Conservation (phyloP, 1,140 invertebrate species). For the Plectrocnemia conspersa region DNA sequence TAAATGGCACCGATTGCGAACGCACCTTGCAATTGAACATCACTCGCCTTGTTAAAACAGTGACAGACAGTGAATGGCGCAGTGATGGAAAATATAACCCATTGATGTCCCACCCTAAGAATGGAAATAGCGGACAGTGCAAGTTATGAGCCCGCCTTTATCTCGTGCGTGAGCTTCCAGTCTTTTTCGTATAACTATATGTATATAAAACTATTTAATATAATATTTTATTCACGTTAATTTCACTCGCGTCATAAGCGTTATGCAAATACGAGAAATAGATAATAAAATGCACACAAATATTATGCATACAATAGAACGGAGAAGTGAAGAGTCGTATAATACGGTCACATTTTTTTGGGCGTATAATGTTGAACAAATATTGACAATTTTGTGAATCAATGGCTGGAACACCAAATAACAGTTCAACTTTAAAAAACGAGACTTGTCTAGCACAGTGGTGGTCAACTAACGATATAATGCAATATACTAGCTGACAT, state of each 20-base stretch:
- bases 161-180: no score
- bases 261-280: no score
- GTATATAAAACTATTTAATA: no score
- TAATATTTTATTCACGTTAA: no score
- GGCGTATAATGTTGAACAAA: constrained; percentile 32
- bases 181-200: no score
- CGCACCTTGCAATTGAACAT: not conserved
- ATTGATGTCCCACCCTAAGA: constrained; percentile 8
- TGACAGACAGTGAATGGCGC: constrained; percentile 12
- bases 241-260: no score
- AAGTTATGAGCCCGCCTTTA: constrained; percentile 4
- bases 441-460: constrained; percentile 13
- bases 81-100: constrained; percentile 12
- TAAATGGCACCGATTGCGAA: constrained; percentile 7
- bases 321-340: constrained; percentile 9
- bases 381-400: constrained; percentile 35
- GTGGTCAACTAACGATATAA: constrained; percentile 1
- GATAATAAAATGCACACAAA: no score
- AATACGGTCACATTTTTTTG: constrained; percentile 32
- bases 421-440: constrained; percentile 29
- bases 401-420: constrained; percentile 33
- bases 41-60: constrained; percentile 11
- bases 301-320: no score
- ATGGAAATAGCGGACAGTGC: not conserved
- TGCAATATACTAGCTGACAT: no score